Evolutionary conservation across 2,113 vertebrate species (phyloP).

Genomic region (Dicentrarchus labrax): DNA sequence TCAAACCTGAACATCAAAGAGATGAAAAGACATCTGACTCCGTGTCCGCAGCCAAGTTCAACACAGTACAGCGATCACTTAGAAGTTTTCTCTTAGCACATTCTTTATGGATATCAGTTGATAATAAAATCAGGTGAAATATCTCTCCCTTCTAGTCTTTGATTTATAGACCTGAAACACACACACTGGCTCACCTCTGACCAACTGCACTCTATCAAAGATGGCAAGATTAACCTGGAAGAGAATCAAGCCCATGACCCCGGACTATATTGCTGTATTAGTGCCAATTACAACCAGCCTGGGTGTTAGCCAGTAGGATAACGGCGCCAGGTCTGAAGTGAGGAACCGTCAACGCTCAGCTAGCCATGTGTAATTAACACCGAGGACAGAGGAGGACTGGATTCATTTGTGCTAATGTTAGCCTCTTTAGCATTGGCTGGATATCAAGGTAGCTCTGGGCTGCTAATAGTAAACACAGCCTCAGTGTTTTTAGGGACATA

Average conservation of each 20-base stretch:
- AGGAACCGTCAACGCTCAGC: slow-evolving; percentile 22
- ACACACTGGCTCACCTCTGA: slow-evolving; percentile 11
- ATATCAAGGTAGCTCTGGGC: neutral
- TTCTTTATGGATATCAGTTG: neutral
- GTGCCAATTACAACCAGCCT: slow-evolving; percentile 37
- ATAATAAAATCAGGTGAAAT: slow-evolving; percentile 10
- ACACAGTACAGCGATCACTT: neutral
- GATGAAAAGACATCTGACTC: slow-evolving; percentile 5
- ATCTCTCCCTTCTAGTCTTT: neutral
- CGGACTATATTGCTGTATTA: slow-evolving; percentile 35
- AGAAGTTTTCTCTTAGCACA: neutral
- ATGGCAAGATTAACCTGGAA: slow-evolving; percentile 34
- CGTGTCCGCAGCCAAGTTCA: slow-evolving; percentile 7
- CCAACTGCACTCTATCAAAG: slow-evolving; percentile 8
- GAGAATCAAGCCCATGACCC: slow-evolving; percentile 19
- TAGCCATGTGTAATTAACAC: slow-evolving; percentile 61
- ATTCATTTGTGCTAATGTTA: slow-evolving; percentile 41
- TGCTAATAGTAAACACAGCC: slow-evolving; percentile 29
- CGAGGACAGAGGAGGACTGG: neutral
- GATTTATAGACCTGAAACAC: neutral
- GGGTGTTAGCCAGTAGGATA: slow-evolving; percentile 36
- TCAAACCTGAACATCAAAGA: slow-evolving; percentile 37
- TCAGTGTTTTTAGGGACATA: neutral
- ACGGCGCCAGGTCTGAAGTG: slow-evolving; percentile 29
- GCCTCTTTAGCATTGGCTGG: slow-evolving; percentile 29